phyloP scores from a whole-genome alignment of 2,113 vertebrate genomes.

The Hippolais icterina region DNA sequence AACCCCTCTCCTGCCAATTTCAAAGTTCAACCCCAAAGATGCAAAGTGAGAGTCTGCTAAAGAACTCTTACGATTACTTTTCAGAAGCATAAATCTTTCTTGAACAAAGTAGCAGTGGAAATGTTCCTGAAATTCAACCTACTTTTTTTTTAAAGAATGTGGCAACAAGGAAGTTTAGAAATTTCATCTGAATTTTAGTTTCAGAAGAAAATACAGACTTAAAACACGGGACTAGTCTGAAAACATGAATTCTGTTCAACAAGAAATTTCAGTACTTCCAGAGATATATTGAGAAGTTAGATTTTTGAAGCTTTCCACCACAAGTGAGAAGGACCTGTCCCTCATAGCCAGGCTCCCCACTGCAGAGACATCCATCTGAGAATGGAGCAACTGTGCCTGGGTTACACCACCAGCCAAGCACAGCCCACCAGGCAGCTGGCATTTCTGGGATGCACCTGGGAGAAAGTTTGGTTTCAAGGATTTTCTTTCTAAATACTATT shows the following conservation, averaged over 20 bases:
- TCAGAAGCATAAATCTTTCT: neutral
- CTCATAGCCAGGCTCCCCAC: neutral
- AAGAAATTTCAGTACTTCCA: neutral
- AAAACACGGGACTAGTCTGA: neutral
- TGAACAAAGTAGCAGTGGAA: neutral
- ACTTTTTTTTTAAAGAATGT: neutral
- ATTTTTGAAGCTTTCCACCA: neutral
- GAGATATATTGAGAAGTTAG: neutral
- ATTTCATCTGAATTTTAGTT: neutral
- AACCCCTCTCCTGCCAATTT: neutral
- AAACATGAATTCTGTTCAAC: neutral
- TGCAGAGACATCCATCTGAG: neutral
- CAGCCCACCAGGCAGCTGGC: neutral
- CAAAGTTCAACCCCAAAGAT: neutral
- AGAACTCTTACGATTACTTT: neutral
- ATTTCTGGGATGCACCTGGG: accelerated
- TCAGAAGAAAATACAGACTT: neutral
- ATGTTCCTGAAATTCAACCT: neutral
- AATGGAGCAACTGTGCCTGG: accelerated
- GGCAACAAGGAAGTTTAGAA: neutral
- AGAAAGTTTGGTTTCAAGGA: neutral
- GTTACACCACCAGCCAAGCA: neutral
- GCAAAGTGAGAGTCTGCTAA: neutral
- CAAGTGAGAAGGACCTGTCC: neutral
- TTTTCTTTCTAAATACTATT: neutral